phyloP scores from a whole-genome alignment of 2,888 invertebrate genomes.

The Hermaeophaga mercurialis region DNA sequence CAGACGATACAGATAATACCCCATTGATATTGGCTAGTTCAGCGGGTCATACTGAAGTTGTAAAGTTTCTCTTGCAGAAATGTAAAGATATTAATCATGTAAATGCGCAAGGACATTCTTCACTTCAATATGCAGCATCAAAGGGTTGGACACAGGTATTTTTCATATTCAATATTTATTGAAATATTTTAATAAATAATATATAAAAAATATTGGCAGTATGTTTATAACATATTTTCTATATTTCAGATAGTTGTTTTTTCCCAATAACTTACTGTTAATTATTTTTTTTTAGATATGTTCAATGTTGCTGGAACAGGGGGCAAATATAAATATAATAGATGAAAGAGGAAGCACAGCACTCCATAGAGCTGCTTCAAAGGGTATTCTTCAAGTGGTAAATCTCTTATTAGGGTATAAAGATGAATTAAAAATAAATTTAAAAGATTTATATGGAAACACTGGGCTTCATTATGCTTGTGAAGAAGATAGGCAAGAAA shows the following conservation, averaged over 20 bases:
- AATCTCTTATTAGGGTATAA: conserved; percentile 67
- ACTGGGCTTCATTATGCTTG: conserved; percentile 83
- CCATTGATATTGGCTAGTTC: conserved; percentile 82
- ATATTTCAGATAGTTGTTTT: no score
- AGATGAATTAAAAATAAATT: conserved; percentile 62
- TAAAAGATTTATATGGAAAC: conserved; percentile 73
- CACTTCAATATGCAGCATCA: conserved; percentile 85
- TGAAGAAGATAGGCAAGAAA: conserved; percentile 76
- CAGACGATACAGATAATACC: conserved; percentile 77
- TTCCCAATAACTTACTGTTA: no score
- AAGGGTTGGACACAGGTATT: conserved; percentile 76
- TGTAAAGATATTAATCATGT: conserved; percentile 76
- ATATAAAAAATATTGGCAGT: no score
- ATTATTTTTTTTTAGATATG: conserved; percentile 65
- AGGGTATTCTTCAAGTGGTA: conserved; percentile 72
- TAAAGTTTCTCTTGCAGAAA: conserved; percentile 67
- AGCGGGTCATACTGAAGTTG: conserved; percentile 73
- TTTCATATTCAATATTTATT: not conserved
- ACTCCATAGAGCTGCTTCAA: conserved; percentile 79
- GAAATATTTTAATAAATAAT: no score
- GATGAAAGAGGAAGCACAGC: conserved; percentile 76
- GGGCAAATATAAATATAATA: conserved; percentile 71
- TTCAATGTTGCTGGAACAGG: conserved; percentile 66
- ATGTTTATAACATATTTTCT: no score
- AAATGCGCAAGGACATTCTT: conserved; percentile 75